Percentiles rank a stretch among this genome's conserved stretches.
phyloP scores from a whole-genome alignment of 2,797 vertebrate species.

The Leuciscus waleckii region DNA sequence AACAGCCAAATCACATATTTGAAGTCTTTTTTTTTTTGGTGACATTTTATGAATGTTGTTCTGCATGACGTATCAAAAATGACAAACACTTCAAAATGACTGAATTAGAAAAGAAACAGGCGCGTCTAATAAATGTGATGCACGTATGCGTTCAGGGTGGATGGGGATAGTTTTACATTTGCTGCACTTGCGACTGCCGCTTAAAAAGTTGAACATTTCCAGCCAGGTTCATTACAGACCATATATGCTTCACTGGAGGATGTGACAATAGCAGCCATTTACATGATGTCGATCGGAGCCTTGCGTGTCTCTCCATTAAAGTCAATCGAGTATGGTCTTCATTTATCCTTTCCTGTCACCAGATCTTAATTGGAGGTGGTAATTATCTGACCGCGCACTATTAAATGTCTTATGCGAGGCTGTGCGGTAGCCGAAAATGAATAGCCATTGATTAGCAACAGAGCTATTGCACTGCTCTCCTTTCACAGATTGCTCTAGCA shows the following conservation, averaged over 20 bases:
- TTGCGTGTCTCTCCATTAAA: slow-evolving; percentile 78
- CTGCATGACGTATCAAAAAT: no score
- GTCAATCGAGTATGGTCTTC: slow-evolving; percentile 75
- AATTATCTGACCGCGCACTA: slow-evolving; percentile 88
- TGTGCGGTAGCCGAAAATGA: slow-evolving; percentile 89
- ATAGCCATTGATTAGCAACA: slow-evolving; percentile 88
- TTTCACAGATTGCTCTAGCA: slow-evolving; percentile 86
- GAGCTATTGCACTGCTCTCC: slow-evolving; percentile 83
- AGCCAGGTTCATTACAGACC: not conserved
- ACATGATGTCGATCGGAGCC: slow-evolving; percentile 68
- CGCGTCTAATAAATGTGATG: not conserved
- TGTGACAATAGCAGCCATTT: slow-evolving; percentile 18
- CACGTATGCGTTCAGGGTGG: not conserved
- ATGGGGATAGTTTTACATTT: not conserved
- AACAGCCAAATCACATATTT: not conserved
- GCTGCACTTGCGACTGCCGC: not conserved
- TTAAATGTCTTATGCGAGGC: slow-evolving; percentile 87
- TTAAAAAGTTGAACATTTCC: not conserved
- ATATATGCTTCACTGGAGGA: slow-evolving; percentile 7
- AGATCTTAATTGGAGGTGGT: slow-evolving; percentile 91
- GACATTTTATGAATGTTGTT: not conserved
- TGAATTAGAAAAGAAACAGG: no score
- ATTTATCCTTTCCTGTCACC: slow-evolving; percentile 80
- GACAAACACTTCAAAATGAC: no score
- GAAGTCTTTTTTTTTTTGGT: not conserved